Evolutionary conservation across 1,140 invertebrate genomes (phyloP).

Genomic region (Meloidogyne hapla): DNA sequence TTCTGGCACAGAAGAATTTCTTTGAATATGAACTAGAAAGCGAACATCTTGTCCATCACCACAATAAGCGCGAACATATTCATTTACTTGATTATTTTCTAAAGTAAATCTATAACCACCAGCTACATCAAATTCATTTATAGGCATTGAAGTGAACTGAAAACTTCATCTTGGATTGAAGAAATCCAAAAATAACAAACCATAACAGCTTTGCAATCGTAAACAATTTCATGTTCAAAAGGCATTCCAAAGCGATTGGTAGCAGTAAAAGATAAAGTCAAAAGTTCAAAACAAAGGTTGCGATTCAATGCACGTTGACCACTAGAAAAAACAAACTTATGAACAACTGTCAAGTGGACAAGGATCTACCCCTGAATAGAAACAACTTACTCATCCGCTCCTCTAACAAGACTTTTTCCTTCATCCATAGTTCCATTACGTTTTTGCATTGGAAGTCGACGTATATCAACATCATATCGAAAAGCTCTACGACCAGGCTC

Average conservation of each 20-base stretch:
- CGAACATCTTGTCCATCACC: conserved; percentile 25
- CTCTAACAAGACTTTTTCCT: conserved; percentile 22
- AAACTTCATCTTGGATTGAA: not conserved
- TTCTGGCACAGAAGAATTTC: conserved; percentile 11
- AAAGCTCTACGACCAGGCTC: conserved; percentile 34
- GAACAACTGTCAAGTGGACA: too few relatives aligned
- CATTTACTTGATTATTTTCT: conserved; percentile 31
- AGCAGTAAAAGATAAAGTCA: conserved; percentile 34
- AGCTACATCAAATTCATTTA: conserved; percentile 2
- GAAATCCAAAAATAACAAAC: not conserved
- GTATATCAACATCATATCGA: conserved; percentile 42
- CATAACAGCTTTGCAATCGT: conserved; percentile 29
- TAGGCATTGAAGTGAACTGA: conserved; percentile 36
- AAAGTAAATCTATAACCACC: conserved; percentile 2
- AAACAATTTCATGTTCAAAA: conserved; percentile 28
- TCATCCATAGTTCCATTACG: conserved; percentile 28
- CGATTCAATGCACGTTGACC: conserved; percentile 37
- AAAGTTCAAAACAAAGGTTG: conserved; percentile 32
- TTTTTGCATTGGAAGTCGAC: conserved; percentile 15
- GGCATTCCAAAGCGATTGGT: conserved; percentile 34
- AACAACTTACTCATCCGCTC: conserved; percentile 37
- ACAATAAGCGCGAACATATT: conserved; percentile 36
- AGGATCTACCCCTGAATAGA: too few relatives aligned
- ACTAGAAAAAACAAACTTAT: conserved; percentile 9
- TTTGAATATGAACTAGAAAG: conserved; percentile 21